A percentile compares a stretch with the other conserved stretches of the same genome.
These are phyloP conservation scores for Synanthedon andrenaeformis DNA, from an alignment of 2,888 invertebrate genomes.

Conservation along the genomic window DNA sequence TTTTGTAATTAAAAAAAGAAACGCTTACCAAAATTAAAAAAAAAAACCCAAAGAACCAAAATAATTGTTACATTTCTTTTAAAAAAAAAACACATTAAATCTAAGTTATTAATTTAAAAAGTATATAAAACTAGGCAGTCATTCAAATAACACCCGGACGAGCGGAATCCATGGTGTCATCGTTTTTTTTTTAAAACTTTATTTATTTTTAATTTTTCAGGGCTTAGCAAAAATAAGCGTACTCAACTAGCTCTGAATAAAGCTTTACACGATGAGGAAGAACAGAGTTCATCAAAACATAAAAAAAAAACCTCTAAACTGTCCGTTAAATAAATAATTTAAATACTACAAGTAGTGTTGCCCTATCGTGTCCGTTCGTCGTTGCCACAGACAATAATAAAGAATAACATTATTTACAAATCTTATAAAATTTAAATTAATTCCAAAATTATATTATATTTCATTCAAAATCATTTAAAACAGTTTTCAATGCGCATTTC, in stretches of 20 bases:
- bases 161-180: slow-evolving; percentile 10
- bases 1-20: neutral
- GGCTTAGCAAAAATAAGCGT: slow-evolving; percentile 52
- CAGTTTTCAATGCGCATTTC: too few relatives aligned
- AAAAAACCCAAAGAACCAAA: slow-evolving; percentile 14
- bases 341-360: slow-evolving; percentile 7
- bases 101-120: slow-evolving; percentile 42
- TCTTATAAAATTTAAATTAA: neutral
- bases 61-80: neutral
- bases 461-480: too few relatives aligned
- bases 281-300: slow-evolving; percentile 29
- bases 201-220: neutral
- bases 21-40: slow-evolving; percentile 1
- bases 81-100: slow-evolving; percentile 36
- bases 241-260: slow-evolving; percentile 50
- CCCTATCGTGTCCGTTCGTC: slow-evolving; percentile 1
- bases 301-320: too few relatives aligned
- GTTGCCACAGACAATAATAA: neutral
- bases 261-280: slow-evolving; percentile 36
- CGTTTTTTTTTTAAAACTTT: neutral
- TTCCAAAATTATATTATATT: neutral
- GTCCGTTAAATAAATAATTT: slow-evolving; percentile 19
- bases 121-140: slow-evolving; percentile 66
- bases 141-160: slow-evolving; percentile 60
- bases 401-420: neutral